A percentile compares a stretch with the other conserved stretches of the same genome.
phyloP scores from a whole-genome alignment of 2,113 vertebrate species.

The Epinephelus fuscoguttatus region DNA sequence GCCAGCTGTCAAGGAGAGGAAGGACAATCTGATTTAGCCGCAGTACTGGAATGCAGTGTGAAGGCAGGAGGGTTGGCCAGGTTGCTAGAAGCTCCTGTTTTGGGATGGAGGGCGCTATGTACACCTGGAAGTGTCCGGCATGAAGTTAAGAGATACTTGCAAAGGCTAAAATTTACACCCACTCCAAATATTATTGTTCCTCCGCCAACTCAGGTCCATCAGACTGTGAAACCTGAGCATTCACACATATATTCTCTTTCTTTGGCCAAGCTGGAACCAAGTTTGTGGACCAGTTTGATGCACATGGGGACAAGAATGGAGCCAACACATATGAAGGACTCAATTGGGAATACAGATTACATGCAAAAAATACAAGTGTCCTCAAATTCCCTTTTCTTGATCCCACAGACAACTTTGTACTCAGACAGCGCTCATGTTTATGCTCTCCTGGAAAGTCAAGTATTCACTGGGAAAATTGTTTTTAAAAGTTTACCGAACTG shows the following conservation, averaged over 20 bases:
- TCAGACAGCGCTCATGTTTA: no score
- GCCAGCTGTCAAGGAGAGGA: constrained; percentile 42
- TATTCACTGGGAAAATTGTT: no score
- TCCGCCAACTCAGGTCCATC: background rate
- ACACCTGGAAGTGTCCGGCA: background rate
- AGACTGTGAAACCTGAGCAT: background rate
- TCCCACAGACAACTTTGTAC: background rate
- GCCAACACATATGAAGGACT: background rate
- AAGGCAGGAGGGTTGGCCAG: constrained; percentile 46
- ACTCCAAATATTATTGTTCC: constrained; percentile 30
- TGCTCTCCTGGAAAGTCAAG: no score
- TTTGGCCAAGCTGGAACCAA: background rate
- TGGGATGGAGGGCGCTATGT: constrained; percentile 73
- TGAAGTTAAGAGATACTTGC: background rate
- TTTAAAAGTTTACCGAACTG: background rate
- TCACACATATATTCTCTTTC: background rate
- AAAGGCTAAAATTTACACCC: constrained; percentile 46
- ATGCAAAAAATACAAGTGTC: background rate
- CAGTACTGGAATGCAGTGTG: constrained; percentile 44
- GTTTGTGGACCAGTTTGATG: background rate
- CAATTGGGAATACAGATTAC: background rate
- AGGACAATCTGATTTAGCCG: constrained; percentile 26
- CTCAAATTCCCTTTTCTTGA: no score
- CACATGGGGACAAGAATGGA: background rate
- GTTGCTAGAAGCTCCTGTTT: constrained; percentile 65